A percentile compares a stretch with the other conserved stretches of the same genome.
These are phyloP conservation scores for Campoletis raptor DNA, from an alignment of 2,888 invertebrate genomes.

Conservation along the genomic window DNA sequence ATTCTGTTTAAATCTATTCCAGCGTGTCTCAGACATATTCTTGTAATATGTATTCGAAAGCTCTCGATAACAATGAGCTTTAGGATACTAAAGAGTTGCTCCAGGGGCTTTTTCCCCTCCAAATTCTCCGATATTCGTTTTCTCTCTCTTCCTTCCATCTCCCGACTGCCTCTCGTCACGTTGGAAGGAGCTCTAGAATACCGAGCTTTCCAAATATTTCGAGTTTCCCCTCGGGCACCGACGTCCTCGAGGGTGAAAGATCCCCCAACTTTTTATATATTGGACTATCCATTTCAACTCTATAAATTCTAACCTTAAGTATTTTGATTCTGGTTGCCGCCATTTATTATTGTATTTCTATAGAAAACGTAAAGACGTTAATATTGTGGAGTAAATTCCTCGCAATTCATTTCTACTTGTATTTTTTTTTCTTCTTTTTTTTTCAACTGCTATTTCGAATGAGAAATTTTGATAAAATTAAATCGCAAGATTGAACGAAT, in stretches of 20 bases:
- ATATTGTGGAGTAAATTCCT: not conserved
- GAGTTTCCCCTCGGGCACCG: constrained; percentile 35
- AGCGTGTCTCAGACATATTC: not conserved
- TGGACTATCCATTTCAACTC: constrained; percentile 1
- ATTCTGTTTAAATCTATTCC: constrained; percentile 18
- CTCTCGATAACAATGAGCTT: constrained; percentile 42
- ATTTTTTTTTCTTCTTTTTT: not conserved
- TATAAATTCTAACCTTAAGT: not conserved
- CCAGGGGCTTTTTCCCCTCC: constrained; percentile 24
- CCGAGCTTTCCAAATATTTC: constrained; percentile 53
- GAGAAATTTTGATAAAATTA: not conserved
- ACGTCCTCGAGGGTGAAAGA: constrained; percentile 43
- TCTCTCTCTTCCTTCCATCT: constrained; percentile 7
- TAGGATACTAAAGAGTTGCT: constrained; percentile 31
- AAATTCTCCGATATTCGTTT: constrained; percentile 9
- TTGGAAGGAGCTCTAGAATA: constrained; percentile 24
- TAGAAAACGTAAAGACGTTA: not conserved
- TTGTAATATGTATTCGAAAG: constrained; percentile 13
- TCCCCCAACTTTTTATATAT: constrained; percentile 12
- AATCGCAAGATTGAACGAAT: not conserved
- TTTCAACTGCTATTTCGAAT: not conserved
- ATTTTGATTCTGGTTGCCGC: constrained; percentile 3
- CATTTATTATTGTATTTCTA: constrained; percentile 24
- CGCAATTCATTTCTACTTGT: not conserved
- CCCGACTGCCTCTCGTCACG: constrained; percentile 29